Evolutionary conservation across 92 coral and sea anemone genomes (phyloP), one percentile per base, ranked within the genome.

Genomic region (Actinernus sp.): DNA sequence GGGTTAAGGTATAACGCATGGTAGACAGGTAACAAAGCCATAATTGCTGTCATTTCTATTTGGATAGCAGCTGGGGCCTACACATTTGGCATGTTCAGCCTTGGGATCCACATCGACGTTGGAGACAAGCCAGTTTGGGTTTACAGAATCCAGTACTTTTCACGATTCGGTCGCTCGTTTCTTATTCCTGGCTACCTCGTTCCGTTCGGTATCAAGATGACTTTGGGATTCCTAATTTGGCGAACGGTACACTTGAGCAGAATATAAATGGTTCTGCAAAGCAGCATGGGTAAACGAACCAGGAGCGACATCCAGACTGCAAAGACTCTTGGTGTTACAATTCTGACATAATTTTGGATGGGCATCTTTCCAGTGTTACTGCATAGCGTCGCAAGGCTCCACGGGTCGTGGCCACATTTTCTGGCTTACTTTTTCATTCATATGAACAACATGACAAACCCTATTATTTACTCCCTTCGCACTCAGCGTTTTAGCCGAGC

Each of bases 381-480:
- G 14, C 96, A 90, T 28, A 90, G 68, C 44, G 61, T 90, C 34
- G 89, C 92, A 27, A 65, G 40, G 76, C 63, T 74, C 33, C 96
- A 90, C 36, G 96, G 96, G 3, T 50, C 89, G 1, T 90, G 96
- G 96, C 57, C 63, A 10, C 92, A 90, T 43, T 90, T 73, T 22
- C 70, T 86, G 31, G 96, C 96, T 32, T 86, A 36, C 67, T 89
- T 89, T 56, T 71, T 89, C 33, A 31, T 68, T 5, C 87, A 86
- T 32, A 51, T 89, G 73, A 89, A 86, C 83, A 81, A 92, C 68
- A 81, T 86, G 96, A 75, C 81, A 3, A 90, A 90, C 41, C 96
- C 96, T 3, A 56, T 89, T 2, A 89, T 89, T 28, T 89, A 85
- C 58, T 86, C 96, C 16, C 73, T 89, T 17, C 61, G 91, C 49